These are phyloP conservation scores for Drosophila arawakana DNA, from an alignment of 1,140 invertebrate genomes.

Conservation along the genomic window DNA sequence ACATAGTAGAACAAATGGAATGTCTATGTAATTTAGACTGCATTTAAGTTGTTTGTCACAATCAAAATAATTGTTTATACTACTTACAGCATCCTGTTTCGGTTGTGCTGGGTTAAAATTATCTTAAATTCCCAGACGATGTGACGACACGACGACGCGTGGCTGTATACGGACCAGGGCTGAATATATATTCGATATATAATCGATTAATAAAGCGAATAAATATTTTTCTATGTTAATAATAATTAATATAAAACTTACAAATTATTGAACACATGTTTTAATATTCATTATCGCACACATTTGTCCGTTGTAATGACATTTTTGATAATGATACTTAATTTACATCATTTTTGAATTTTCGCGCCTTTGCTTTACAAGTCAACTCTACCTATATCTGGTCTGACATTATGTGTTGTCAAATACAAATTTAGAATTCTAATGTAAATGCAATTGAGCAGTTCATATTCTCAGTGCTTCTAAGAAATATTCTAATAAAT, in stretches of 20 bases:
- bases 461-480: not conserved
- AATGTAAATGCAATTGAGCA: not conserved
- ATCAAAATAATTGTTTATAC: not conserved
- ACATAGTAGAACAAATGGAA: conserved; percentile 29
- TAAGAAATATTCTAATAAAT: conserved; percentile 2
- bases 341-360: conserved; percentile 4
- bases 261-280: not conserved
- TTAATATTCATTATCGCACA: not conserved
- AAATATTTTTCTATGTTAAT: not conserved
- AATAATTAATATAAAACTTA: too few species aligned
- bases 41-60: not conserved
- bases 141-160: conserved; percentile 76
- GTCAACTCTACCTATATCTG: not conserved
- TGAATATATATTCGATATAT: conserved; percentile 42
- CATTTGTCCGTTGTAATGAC: not conserved
- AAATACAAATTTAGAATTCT: not conserved
- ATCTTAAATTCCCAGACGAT: conserved; percentile 66
- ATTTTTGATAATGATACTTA: not conserved
- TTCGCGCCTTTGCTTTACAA: not conserved
- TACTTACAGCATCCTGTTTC: conserved; percentile 71
- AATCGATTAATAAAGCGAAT: conserved; percentile 19
- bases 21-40: not conserved
- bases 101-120: conserved; percentile 47
- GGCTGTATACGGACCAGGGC: conserved; percentile 53
- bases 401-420: not conserved